Evolutionary conservation across 2,797 vertebrate genomes (phyloP), one percentile per base, ranked within the genome.

Genomic region (Rhabdomys pumilio): DNA sequence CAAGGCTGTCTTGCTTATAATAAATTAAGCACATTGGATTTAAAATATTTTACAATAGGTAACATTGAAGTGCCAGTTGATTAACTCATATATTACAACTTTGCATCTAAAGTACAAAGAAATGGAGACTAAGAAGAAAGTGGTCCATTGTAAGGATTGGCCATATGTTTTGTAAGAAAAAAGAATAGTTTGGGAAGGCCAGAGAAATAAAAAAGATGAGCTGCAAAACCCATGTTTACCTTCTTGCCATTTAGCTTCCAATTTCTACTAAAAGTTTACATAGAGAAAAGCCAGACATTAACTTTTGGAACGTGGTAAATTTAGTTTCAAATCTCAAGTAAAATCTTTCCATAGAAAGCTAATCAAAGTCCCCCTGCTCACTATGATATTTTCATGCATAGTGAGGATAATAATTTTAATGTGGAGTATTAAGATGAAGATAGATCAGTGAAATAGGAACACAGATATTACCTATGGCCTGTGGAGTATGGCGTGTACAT

Each of bases 1-100:
- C 89, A 97, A 93, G 84, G 38, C 3, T 72, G 72, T 69, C 3
- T 88, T 76, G 38, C 13, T 67, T 93, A 82, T 47, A 97, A 90
- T 22, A 55, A 63, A 97, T 93, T 94, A 95, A 94, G n/a, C 55
- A 79, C n/a, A 85, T n/a, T 80, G n/a, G 17, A 95, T 76, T 93
- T 96, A 79, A 93, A 95, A 82, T 88, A 93, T 72, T 65, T n/a
- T 94, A 95, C 97, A 85, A 6, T 24, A 92, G 73, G 3, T 14
- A 94, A 93, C 41, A 94, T 34, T 15, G 72, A 91, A 15, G 5
- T 24, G 8, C 0, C 63, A 94, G 92, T 69, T 91, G 3, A 29
- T 31, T 65, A 31, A 84, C 65, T 91, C 91, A 41, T 0, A 80
- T 7, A 41, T 50, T 69, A 19, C 84, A 88, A 82, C 12, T 57